These are phyloP conservation scores for Anolis carolinensis DNA, from an alignment of 2,113 vertebrate species.

Conservation along the genomic window DNA sequence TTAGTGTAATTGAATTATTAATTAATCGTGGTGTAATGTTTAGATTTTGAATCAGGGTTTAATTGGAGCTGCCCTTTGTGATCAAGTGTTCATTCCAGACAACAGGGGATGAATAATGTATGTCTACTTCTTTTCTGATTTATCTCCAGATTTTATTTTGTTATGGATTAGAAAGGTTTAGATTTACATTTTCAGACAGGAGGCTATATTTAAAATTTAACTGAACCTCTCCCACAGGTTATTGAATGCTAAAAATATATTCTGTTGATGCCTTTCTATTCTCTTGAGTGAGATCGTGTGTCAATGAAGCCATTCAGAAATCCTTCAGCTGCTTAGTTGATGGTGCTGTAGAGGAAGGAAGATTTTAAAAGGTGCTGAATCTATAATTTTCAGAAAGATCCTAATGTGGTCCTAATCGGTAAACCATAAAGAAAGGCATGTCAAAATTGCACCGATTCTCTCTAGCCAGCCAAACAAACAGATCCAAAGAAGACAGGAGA, in stretches of 20 bases:
- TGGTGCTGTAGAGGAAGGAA: background rate
- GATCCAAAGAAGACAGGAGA: background rate
- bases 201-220: background rate
- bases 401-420: background rate
- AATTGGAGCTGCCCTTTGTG: background rate
- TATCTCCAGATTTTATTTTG: background rate
- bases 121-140: background rate
- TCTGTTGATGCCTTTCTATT: background rate
- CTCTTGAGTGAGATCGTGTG: background rate
- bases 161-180: background rate
- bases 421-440: background rate
- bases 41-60: conserved; percentile 16
- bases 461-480: conserved; percentile 26
- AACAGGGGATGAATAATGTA: background rate
- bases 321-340: background rate
- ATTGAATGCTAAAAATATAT: background rate
- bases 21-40: conserved; percentile 5
- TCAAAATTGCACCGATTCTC: background rate
- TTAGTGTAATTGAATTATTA: conserved; percentile 7
- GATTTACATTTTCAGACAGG: background rate
- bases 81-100: background rate
- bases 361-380: background rate
- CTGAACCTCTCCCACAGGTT: background rate
- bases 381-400: conserved; percentile 17
- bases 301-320: background rate